phyloP scores from a whole-genome alignment of 1,140 invertebrate species.

The Brachionus koreanus region DNA sequence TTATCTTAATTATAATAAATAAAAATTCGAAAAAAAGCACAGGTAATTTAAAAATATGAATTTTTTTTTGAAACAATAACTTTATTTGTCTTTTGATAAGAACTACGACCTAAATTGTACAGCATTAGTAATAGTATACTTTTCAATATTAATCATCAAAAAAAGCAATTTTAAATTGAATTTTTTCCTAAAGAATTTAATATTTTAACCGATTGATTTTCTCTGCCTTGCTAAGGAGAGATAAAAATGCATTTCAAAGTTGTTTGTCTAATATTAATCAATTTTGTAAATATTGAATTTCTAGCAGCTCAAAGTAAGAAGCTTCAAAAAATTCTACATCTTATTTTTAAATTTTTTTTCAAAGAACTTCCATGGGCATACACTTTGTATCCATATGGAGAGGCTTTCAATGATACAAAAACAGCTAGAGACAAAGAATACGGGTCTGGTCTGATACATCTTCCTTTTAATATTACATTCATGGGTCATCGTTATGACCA shows the following conservation, averaged over 20 bases:
- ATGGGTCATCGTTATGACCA: slow-evolving; percentile 42
- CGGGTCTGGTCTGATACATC: slow-evolving; percentile 8
- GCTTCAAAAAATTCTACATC: neutral
- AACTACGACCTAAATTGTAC: slow-evolving; percentile 5
- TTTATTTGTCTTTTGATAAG: slow-evolving; percentile 39
- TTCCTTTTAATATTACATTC: slow-evolving; percentile 43
- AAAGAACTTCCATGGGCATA: slow-evolving; percentile 43
- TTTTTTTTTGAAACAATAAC: neutral
- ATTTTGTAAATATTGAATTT: neutral
- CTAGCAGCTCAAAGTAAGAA: neutral
- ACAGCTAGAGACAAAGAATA: slow-evolving; percentile 27
- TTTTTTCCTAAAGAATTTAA: neutral
- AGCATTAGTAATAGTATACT: slow-evolving; percentile 19
- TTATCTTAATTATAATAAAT: slow-evolving; percentile 38
- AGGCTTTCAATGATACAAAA: neutral
- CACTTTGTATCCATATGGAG: slow-evolving; percentile 39
- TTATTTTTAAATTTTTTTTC: neutral
- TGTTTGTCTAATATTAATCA: neutral
- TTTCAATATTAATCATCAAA: neutral
- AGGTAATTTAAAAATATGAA: slow-evolving; percentile 7
- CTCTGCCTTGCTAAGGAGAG: neutral
- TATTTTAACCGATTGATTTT: neutral
- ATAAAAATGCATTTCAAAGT: neutral
- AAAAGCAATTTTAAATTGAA: neutral
- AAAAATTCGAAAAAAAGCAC: slow-evolving; percentile 10